These are phyloP conservation scores for Dreissena rostriformis DNA, from an alignment of 1,140 invertebrate genomes.

Conservation along the genomic window DNA sequence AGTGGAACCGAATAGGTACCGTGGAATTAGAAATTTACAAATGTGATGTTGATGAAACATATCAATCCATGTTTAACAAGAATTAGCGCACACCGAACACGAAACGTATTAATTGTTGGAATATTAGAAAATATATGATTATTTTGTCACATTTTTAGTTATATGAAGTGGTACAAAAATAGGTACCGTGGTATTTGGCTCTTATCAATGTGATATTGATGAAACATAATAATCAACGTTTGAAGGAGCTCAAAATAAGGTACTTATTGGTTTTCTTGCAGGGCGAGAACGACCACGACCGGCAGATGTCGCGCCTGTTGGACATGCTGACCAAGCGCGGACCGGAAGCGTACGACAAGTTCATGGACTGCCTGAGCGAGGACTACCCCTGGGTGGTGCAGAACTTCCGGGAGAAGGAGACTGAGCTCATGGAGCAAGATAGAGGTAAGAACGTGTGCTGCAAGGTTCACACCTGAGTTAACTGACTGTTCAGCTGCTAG, in stretches of 20 bases:
- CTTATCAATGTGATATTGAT: background rate
- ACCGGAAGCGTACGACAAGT: slow-evolving; percentile 36
- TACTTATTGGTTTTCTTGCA: background rate
- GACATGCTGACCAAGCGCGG: slow-evolving; percentile 52
- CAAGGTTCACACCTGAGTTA: background rate
- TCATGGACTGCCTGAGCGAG: slow-evolving; percentile 41
- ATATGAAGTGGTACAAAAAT: background rate
- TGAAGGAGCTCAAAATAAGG: background rate
- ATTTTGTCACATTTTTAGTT: no score
- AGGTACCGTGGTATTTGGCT: no score
- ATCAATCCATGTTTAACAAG: background rate
- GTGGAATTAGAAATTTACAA: no score
- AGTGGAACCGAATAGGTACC: no score
- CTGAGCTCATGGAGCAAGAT: slow-evolving; percentile 33
- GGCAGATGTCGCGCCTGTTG: slow-evolving; percentile 46
- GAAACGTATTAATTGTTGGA: no score
- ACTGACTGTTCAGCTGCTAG: background rate
- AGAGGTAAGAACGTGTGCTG: slow-evolving; percentile 6
- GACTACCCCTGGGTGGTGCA: slow-evolving; percentile 54
- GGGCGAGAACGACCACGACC: slow-evolving; percentile 32
- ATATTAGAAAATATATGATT: no score
- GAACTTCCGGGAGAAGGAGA: slow-evolving; percentile 41
- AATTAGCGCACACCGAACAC: no score
- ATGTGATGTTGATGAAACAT: background rate
- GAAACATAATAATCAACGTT: background rate